Evolutionary conservation across 2,113 vertebrate species (phyloP).

Genomic region (Panthera uncia): DNA sequence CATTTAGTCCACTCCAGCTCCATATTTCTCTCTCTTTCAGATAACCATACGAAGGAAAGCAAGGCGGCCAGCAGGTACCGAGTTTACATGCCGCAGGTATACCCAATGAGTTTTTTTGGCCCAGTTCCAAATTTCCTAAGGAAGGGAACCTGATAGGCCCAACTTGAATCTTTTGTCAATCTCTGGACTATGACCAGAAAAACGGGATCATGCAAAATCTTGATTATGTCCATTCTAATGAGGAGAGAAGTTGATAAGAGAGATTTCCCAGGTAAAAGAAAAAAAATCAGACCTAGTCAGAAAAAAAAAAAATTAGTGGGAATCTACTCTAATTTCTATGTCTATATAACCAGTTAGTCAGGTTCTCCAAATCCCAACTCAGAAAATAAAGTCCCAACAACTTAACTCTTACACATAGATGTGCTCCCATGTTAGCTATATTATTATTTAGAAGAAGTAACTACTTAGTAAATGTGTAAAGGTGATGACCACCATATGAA

Average conservation of each 20-base stretch:
- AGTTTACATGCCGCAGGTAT: background rate
- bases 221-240: background rate
- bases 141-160: background rate
- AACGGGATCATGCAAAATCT: background rate
- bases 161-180: background rate
- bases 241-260: background rate
- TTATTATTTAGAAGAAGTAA: background rate
- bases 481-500: background rate
- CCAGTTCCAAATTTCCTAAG: constrained; percentile 1
- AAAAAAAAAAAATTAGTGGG: background rate
- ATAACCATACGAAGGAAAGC: background rate
- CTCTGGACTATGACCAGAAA: background rate
- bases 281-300: background rate
- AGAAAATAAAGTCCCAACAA: background rate
- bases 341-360: background rate
- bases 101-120: background rate
- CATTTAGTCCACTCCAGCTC: background rate
- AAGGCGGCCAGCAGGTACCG: background rate
- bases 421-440: background rate
- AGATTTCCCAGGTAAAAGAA: background rate
- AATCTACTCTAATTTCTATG: background rate
- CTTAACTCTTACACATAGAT: background rate
- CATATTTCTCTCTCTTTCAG: background rate
- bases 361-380: background rate
- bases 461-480: background rate